These are phyloP conservation scores for Periophthalmus modestus DNA, from an alignment of 2,113 vertebrate genomes.

Conservation along the genomic window DNA sequence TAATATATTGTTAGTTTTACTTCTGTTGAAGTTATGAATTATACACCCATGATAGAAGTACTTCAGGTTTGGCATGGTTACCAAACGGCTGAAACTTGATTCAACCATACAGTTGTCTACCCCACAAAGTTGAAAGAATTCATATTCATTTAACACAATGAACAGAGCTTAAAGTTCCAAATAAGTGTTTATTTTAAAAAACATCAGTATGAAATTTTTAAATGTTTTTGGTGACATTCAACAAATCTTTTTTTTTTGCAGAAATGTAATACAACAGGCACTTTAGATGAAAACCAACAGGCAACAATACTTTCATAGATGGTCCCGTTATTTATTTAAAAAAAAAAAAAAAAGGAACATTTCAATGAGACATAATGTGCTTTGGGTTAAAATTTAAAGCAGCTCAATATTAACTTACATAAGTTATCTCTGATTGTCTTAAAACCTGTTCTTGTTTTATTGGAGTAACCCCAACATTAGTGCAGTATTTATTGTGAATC, in stretches of 20 bases:
- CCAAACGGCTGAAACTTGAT: background rate
- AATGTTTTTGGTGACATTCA: background rate
- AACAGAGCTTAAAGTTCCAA: background rate
- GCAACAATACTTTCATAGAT: background rate
- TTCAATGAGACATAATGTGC: background rate
- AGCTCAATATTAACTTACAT: background rate
- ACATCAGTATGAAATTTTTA: background rate
- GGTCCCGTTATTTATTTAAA: background rate
- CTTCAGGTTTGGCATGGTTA: no score
- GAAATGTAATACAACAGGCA: slow-evolving; percentile 49
- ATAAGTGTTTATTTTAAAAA: background rate
- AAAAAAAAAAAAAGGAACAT: background rate
- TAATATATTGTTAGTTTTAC: no score
- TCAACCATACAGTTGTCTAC: background rate
- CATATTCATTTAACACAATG: background rate
- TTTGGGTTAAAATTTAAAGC: background rate
- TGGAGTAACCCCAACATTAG: background rate
- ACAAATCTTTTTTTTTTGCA: slow-evolving; percentile 5
- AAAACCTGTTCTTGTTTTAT: background rate
- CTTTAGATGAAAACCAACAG: slow-evolving; percentile 39
- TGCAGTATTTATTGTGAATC: background rate
- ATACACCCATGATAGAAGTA: no score
- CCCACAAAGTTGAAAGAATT: background rate
- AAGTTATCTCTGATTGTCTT: background rate
- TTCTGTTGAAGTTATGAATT: no score